A percentile compares a stretch with the other conserved stretches of the same genome.
Conservation (phyloP, 2,888 invertebrate genomes). For the Fabriciana adippe region DNA sequence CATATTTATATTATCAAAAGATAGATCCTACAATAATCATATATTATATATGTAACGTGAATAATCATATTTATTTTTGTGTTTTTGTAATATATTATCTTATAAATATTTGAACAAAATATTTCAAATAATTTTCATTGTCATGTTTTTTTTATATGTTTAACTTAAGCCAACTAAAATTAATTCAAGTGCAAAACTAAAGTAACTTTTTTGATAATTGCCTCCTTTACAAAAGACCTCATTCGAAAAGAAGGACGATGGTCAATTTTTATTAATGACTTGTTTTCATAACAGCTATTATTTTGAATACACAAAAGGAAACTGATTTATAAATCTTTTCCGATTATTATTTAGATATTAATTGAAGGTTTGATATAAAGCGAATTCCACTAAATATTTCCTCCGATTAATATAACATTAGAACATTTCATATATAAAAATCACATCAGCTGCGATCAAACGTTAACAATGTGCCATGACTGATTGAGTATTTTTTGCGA, state of each 20-base stretch:
- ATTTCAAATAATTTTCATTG: too few species aligned
- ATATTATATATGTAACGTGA: too few species aligned
- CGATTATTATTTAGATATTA: background rate
- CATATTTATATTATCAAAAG: too few species aligned
- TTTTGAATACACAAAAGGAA: background rate
- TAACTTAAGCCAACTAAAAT: too few species aligned
- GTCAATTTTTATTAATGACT: background rate
- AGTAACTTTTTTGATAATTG: background rate
- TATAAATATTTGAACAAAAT: too few species aligned
- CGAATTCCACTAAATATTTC: constrained; percentile 26
- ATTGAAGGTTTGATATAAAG: constrained; percentile 6
- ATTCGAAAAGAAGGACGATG: background rate
- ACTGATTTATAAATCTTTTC: constrained; percentile 1
- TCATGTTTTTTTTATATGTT: too few species aligned
- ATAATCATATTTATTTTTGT: too few species aligned
- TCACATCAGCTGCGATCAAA: constrained; percentile 31
- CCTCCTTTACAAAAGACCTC: background rate
- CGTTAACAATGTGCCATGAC: constrained; percentile 31
- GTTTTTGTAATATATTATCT: too few species aligned
- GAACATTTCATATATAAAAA: constrained; percentile 21
- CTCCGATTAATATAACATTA: constrained; percentile 35
- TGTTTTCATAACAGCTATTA: constrained; percentile 5
- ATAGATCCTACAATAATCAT: too few species aligned
- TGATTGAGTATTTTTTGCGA: constrained; percentile 36
- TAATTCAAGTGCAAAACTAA: too few species aligned